Base-by-base conservation (phyloP, 1,140 invertebrate genomes). In the Penaeus japonicus region DNA sequence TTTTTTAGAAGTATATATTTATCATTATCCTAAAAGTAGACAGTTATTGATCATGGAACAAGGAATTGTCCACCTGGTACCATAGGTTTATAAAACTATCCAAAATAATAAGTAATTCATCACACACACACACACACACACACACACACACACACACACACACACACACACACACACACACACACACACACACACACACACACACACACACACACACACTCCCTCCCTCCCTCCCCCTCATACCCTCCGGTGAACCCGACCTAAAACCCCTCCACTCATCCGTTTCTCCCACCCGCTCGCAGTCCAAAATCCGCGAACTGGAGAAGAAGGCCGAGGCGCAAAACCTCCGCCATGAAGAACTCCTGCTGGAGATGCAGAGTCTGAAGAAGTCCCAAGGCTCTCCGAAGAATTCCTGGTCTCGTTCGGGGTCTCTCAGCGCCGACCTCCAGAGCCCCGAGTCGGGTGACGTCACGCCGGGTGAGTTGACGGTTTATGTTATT, bases 311-410 rank as follows among this genome's bases (percentile, higher is more conserved):
- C 73, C 94, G 96, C 55, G 96, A 97, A 92, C 93, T 97, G 82
- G 96, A 97, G 91, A 96, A 96, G 91, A 96, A 97, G 93, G 95
- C 95, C 70, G 96, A 97, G 87, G 92, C 97, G 89, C 97, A 98
- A 92, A 97, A 96, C 91, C 96, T 97, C 32, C 95, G 95, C 90
- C 97, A 98, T 92, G 96, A 98, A 92, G 97, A 98, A 92, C 94
- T 98, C 73, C 95, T 97, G 91, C 93, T 97, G 88, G 97, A 98
- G 93, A 93, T 98, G 92, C 95, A 96, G 39, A 93, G 93, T 84
- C 89, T 95, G 78, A 93, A 93, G 89, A 88, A 90, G 86, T 55
- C 80, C 18, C 88, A 89, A 32, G 79, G 87, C 54, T 90, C 89
- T 18, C 84, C 89, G 7, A 86, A 89, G 32, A 86, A 85, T 73